phyloP scores from a whole-genome alignment of 2,888 invertebrate genomes.

The Chalcis sispes region DNA sequence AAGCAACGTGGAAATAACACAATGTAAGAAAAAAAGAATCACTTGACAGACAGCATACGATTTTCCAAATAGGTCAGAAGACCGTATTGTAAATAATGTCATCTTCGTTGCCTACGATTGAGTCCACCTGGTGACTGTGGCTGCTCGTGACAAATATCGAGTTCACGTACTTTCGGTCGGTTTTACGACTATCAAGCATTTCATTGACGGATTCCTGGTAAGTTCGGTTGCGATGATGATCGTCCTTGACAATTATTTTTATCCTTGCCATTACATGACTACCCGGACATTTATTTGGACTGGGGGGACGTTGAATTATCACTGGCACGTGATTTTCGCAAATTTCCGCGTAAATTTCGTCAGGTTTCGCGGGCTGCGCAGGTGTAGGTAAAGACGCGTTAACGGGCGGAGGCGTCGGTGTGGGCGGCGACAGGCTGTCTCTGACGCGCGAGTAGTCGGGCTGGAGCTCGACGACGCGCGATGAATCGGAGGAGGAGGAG shows the following conservation, averaged over 20 bases:
- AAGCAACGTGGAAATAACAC: neutral
- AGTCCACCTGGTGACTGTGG: conserved; percentile 66
- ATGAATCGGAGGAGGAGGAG: neutral
- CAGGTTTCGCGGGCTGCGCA: conserved; percentile 67
- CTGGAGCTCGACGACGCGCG: conserved; percentile 66
- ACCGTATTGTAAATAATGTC: conserved; percentile 73
- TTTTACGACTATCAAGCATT: conserved; percentile 13
- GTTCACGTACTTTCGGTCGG: conserved; percentile 67
- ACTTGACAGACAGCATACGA: neutral
- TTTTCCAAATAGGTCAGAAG: conserved; percentile 63
- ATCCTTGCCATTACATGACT: conserved; percentile 73
- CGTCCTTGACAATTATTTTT: conserved; percentile 71
- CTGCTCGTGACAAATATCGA: conserved; percentile 67
- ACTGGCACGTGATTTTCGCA: conserved; percentile 66
- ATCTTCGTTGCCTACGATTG: conserved; percentile 71
- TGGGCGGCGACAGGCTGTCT: conserved; percentile 70
- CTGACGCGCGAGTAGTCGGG: conserved; percentile 72
- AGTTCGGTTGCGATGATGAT: conserved; percentile 58
- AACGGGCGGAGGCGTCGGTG: conserved; percentile 62
- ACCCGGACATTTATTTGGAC: conserved; percentile 66
- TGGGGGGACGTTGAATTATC: conserved; percentile 9
- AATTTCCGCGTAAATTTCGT: conserved; percentile 73
- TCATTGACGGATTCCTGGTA: conserved; percentile 51
- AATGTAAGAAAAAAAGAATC: conserved; percentile 12
- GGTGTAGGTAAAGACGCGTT: conserved; percentile 69